Conservation (phyloP, 1,140 invertebrate genomes). For the Stenopsyche tienmushanensis region DNA sequence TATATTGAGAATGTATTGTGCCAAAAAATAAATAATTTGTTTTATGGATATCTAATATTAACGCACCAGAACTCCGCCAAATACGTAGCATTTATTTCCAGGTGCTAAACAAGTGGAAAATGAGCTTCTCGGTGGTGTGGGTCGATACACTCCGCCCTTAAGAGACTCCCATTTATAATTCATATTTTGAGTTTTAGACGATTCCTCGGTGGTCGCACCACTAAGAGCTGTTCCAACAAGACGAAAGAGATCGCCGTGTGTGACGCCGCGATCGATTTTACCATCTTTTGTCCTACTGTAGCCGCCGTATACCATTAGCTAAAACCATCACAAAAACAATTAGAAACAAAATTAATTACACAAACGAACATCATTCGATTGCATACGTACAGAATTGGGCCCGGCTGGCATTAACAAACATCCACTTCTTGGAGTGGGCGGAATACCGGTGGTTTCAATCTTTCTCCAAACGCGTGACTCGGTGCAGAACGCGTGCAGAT, state of each 20-base stretch:
- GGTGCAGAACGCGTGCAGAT: conserved; percentile 80
- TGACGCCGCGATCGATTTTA: conserved; percentile 76
- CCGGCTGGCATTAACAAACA: conserved; percentile 50
- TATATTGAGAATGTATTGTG: neutral
- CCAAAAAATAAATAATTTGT: neutral
- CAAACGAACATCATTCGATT: neutral
- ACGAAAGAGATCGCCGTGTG: conserved; percentile 81
- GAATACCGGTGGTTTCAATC: conserved; percentile 64
- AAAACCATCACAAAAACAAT: conserved; percentile 17
- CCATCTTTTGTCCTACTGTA: conserved; percentile 79
- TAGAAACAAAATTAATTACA: neutral
- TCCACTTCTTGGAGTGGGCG: conserved; percentile 64
- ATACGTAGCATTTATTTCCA: conserved; percentile 65
- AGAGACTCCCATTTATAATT: conserved; percentile 32
- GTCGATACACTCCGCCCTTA: conserved; percentile 30
- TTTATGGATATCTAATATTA: neutral
- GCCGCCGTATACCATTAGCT: conserved; percentile 82
- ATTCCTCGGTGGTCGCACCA: conserved; percentile 30
- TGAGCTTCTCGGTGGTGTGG: conserved; percentile 30
- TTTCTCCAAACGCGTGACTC: conserved; percentile 80
- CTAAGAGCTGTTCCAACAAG: conserved; percentile 68
- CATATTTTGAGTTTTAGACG: conserved; percentile 48
- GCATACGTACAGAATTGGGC: conserved; percentile 44
- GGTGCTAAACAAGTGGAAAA: conserved; percentile 47
- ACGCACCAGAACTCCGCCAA: conserved; percentile 52